phyloP scores from a whole-genome alignment of 2,888 invertebrate genomes.

The Eupithecia exiguata region DNA sequence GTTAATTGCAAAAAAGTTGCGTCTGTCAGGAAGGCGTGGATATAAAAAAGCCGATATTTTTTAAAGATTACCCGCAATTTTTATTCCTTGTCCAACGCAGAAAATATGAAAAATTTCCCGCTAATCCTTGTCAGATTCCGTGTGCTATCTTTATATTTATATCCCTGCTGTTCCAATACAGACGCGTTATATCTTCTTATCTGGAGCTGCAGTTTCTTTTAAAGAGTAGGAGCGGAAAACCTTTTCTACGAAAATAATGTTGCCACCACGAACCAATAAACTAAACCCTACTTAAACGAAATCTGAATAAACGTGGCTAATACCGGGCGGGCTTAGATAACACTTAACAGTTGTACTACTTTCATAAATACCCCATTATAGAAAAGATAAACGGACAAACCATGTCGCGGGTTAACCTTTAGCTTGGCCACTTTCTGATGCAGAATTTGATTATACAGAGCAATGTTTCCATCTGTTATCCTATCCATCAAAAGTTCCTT shows the following conservation, averaged over 20 bases:
- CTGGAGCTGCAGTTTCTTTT: not conserved
- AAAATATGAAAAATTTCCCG: too few relatives aligned
- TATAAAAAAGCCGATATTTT: too few relatives aligned
- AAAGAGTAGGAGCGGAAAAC: not conserved
- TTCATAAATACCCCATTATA: conserved; percentile 37
- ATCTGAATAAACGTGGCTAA: conserved; percentile 13
- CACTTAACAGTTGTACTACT: conserved; percentile 32
- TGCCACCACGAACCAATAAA: not conserved
- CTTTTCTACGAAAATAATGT: not conserved
- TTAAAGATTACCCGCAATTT: too few relatives aligned
- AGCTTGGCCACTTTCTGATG: conserved; percentile 36
- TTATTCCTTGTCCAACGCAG: too few relatives aligned
- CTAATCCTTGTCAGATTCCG: too few relatives aligned
- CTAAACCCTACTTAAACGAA: not conserved
- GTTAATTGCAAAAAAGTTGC: not conserved
- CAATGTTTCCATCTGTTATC: conserved; percentile 39
- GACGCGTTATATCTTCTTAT: not conserved
- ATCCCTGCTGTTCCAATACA: not conserved
- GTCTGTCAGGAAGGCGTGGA: not conserved
- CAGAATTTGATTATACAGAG: conserved; percentile 35
- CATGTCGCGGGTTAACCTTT: conserved; percentile 35
- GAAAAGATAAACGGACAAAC: conserved; percentile 31
- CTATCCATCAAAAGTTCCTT: not conserved
- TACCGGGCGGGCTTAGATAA: conserved; percentile 22
- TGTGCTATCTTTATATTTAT: too few relatives aligned